Conservation (phyloP, 2,797 vertebrate species). For the Semaprochilodus insignis region DNA sequence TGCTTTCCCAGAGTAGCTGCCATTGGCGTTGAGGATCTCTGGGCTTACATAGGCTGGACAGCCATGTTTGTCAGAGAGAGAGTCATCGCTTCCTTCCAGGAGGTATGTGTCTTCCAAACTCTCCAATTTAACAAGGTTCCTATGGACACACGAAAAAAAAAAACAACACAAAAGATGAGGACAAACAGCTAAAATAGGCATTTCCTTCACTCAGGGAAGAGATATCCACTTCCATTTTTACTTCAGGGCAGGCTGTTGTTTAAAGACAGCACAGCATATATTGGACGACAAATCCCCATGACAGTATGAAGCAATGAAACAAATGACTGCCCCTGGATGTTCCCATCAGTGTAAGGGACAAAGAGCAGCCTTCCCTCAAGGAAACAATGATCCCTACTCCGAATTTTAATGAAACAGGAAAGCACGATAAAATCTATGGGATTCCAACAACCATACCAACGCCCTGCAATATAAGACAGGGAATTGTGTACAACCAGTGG, state of each 20-base stretch:
- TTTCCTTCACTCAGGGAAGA: not conserved
- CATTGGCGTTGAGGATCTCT: conserved; percentile 96
- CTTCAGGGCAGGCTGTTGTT: conserved; percentile 3
- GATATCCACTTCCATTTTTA: not conserved
- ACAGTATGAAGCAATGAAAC: conserved; percentile 37
- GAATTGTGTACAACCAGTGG: not conserved
- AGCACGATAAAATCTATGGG: not conserved
- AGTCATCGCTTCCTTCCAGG: conserved; percentile 91
- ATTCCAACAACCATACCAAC: not conserved
- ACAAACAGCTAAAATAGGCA: not conserved
- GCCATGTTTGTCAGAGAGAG: conserved; percentile 97
- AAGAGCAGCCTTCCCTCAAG: not conserved
- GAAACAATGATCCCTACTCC: not conserved
- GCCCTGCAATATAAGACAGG: not conserved
- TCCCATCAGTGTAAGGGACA: conserved; percentile 18
- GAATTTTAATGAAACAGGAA: conserved; percentile 11
- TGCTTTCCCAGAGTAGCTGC: conserved; percentile 99
- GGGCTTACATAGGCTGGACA: conserved; percentile 99
- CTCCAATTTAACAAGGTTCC: conserved; percentile 95
- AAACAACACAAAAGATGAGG: not conserved
- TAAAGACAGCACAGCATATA: conserved; percentile 18
- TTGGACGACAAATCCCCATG: conserved; percentile 38
- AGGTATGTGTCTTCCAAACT: conserved; percentile 97
- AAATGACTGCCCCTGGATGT: conserved; percentile 39
- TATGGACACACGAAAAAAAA: conserved; percentile 58